Evolutionary conservation across 2,113 vertebrate genomes (phyloP).

Genomic region (Noctilio leporinus): DNA sequence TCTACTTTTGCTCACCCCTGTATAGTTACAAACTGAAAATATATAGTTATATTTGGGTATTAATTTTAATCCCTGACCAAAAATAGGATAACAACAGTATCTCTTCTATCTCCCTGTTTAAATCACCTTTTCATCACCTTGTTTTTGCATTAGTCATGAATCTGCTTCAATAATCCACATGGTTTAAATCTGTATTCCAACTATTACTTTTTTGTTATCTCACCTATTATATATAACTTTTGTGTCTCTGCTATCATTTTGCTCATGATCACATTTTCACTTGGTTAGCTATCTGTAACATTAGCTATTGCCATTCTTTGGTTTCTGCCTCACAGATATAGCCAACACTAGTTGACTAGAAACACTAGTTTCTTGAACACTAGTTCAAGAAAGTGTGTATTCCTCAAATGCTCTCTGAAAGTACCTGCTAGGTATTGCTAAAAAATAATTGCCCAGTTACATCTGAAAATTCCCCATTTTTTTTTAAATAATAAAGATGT

Average conservation of each 20-base stretch:
- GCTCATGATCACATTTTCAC: not conserved
- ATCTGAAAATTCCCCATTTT: not conserved
- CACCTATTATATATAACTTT: not conserved
- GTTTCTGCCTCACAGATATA: not conserved
- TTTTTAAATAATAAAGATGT: not conserved
- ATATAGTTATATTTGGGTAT: not conserved
- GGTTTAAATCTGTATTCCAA: conserved; percentile 22
- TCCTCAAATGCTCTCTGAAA: not conserved
- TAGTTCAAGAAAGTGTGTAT: not conserved
- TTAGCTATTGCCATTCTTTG: not conserved
- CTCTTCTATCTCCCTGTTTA: not conserved
- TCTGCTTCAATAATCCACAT: conserved; percentile 18
- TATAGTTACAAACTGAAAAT: conserved; percentile 9
- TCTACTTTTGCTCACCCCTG: not conserved
- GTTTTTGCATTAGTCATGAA: conserved; percentile 42
- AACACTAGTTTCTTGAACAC: too few relatives aligned
- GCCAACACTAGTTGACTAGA: not conserved
- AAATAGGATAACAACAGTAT: not conserved
- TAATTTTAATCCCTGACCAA: not conserved
- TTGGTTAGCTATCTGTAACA: not conserved
- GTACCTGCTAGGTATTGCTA: not conserved
- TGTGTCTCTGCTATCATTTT: conserved; percentile 20
- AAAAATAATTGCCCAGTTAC: not conserved
- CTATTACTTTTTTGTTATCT: conserved; percentile 30
- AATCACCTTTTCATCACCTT: conserved; percentile 16